Conservation (phyloP, 2,888 invertebrate species). For the Drosophila anomalata region DNA sequence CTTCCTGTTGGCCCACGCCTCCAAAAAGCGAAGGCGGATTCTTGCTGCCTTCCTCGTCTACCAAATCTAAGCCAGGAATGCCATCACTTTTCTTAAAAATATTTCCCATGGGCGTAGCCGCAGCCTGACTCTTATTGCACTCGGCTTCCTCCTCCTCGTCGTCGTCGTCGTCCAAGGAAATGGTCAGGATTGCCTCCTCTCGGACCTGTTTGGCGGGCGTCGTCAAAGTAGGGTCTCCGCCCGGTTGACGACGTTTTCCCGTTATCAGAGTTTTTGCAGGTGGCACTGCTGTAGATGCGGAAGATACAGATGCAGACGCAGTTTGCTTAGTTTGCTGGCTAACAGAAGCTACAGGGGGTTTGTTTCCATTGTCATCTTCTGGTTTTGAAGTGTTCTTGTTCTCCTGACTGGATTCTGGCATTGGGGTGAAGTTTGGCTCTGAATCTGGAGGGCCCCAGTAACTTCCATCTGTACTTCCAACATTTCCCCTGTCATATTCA, state of each 20-base stretch:
- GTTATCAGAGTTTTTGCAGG: neutral
- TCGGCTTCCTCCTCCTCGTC: slow-evolving; percentile 40
- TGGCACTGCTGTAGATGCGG: neutral
- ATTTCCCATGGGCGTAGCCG: slow-evolving; percentile 59
- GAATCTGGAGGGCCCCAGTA: neutral
- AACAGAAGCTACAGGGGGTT: neutral
- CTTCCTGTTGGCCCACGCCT: slow-evolving; percentile 50
- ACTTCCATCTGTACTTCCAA: neutral
- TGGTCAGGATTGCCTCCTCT: slow-evolving; percentile 58
- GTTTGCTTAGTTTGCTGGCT: neutral
- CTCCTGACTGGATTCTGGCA: neutral
- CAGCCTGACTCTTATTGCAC: neutral
- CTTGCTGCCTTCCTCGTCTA: slow-evolving; percentile 68
- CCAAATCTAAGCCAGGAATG: slow-evolving; percentile 90
- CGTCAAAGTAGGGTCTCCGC: neutral
- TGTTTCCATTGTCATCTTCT: neutral
- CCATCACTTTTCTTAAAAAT: slow-evolving; percentile 83
- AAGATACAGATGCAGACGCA: neutral
- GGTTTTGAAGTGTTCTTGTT: neutral
- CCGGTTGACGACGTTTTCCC: slow-evolving; percentile 30
- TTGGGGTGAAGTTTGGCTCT: neutral
- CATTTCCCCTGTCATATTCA: neutral
- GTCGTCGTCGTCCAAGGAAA: slow-evolving; percentile 69
- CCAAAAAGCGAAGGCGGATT: slow-evolving; percentile 81
- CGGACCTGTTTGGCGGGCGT: slow-evolving; percentile 50